These are phyloP conservation scores for Agrenia bidenticulata DNA, from an alignment of 2,888 invertebrate species.

Conservation along the genomic window DNA sequence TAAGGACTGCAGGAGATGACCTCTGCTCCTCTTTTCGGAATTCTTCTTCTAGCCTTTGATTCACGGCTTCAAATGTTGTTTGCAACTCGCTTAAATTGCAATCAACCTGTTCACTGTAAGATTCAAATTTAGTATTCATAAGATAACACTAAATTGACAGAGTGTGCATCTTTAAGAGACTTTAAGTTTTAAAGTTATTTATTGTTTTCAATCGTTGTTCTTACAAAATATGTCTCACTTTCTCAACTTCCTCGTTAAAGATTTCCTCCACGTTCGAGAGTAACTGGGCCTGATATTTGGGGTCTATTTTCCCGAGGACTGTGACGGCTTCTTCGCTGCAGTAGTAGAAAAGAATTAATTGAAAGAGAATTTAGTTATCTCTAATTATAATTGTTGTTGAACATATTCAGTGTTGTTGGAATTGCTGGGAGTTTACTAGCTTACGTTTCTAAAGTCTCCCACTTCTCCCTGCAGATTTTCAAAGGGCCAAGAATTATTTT, in stretches of 20 bases:
- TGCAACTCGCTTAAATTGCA: slow-evolving; percentile 30
- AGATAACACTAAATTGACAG: not conserved
- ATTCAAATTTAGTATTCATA: not conserved
- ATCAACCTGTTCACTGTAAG: slow-evolving; percentile 35
- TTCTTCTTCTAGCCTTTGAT: slow-evolving; percentile 25
- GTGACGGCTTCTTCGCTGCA: slow-evolving; percentile 28
- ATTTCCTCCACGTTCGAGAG: slow-evolving; percentile 28
- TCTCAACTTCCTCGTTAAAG: slow-evolving; percentile 32
- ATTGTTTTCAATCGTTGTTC: not conserved
- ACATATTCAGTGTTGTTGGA: not conserved
- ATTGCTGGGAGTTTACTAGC: slow-evolving; percentile 1
- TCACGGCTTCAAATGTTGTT: slow-evolving; percentile 29
- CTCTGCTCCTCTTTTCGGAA: not conserved
- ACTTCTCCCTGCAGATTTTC: slow-evolving; percentile 36
- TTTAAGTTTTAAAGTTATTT: too few relatives aligned
- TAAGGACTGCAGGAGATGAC: not conserved
- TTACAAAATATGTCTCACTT: slow-evolving; percentile 27
- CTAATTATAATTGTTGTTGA: too few relatives aligned
- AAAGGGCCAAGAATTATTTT: slow-evolving; percentile 35
- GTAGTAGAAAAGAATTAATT: not conserved
- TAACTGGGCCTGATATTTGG: slow-evolving; percentile 16
- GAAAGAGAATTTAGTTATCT: not conserved
- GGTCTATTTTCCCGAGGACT: slow-evolving; percentile 25
- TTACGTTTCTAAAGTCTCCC: slow-evolving; percentile 39
- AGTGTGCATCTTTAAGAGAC: too few relatives aligned